These are phyloP conservation scores for Vulpes ferrilata DNA, from an alignment of 2,113 vertebrate genomes.

Conservation along the genomic window DNA sequence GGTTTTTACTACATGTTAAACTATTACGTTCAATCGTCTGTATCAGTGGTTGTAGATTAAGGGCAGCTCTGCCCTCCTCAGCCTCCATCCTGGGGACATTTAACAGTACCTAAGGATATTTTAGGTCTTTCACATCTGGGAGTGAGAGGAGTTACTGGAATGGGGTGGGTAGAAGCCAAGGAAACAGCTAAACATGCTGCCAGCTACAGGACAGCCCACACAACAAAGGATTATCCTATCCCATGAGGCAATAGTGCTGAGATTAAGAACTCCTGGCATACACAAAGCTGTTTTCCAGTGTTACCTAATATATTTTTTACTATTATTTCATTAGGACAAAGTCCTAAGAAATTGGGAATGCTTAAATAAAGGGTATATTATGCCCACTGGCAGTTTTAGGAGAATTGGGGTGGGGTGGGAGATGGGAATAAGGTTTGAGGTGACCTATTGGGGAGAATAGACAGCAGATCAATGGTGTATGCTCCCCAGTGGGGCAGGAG, in stretches of 20 bases:
- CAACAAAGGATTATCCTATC: neutral
- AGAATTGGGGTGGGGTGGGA: neutral
- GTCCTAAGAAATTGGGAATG: neutral
- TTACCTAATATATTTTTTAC: neutral
- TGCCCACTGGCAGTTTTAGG: neutral
- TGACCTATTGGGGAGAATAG: neutral
- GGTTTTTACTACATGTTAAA: neutral
- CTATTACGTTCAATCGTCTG: no score
- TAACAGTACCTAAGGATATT: neutral
- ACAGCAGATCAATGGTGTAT: neutral
- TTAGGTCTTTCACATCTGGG: neutral
- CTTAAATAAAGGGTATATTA: neutral
- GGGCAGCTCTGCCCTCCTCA: neutral
- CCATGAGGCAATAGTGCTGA: neutral
- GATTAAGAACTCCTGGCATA: neutral
- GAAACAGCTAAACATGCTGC: neutral
- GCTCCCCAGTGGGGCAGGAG: neutral
- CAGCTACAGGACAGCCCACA: neutral
- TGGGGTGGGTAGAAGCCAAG: neutral
- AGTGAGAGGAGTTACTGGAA: neutral
- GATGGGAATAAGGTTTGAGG: neutral
- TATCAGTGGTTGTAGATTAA: neutral
- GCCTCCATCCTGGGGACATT: neutral
- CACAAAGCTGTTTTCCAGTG: neutral
- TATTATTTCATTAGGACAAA: slow-evolving; percentile 5